Conservation (phyloP, 2,113 vertebrate species). For the Suricata suricatta region DNA sequence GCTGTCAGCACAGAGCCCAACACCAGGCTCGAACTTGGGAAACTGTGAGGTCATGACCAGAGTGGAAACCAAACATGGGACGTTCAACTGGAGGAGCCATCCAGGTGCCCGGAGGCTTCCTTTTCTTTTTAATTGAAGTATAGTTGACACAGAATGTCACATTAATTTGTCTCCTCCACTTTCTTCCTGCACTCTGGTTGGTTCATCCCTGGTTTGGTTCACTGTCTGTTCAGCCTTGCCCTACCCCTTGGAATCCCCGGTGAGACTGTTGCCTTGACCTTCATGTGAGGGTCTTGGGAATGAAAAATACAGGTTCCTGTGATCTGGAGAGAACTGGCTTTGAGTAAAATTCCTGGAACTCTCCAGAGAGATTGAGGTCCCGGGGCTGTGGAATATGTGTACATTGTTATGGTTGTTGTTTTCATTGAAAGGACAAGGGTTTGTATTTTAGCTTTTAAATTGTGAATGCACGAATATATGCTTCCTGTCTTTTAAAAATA, state of each 20-base stretch:
- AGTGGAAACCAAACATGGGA: no score
- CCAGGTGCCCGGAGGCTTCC: no score
- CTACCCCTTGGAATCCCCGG: not conserved
- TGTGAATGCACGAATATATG: not conserved
- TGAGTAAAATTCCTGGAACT: not conserved
- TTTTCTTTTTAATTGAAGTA: no score
- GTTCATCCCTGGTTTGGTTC: not conserved
- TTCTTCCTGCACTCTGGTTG: not conserved
- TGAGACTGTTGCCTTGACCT: not conserved
- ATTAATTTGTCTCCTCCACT: not conserved
- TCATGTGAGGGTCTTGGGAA: not conserved
- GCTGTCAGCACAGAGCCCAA: no score
- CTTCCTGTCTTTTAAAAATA: not conserved
- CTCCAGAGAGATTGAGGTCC: not conserved
- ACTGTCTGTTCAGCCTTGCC: not conserved
- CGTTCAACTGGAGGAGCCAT: no score
- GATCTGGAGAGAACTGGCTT: not conserved
- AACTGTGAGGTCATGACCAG: no score
- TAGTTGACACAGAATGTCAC: no score
- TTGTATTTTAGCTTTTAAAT: slow-evolving; percentile 20
- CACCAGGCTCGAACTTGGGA: no score
- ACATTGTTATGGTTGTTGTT: not conserved
- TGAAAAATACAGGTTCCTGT: not conserved
- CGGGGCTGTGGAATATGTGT: no score
- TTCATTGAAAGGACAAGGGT: not conserved